Conservation (phyloP, 2,888 invertebrate genomes). For the Ethmia dodecea region DNA sequence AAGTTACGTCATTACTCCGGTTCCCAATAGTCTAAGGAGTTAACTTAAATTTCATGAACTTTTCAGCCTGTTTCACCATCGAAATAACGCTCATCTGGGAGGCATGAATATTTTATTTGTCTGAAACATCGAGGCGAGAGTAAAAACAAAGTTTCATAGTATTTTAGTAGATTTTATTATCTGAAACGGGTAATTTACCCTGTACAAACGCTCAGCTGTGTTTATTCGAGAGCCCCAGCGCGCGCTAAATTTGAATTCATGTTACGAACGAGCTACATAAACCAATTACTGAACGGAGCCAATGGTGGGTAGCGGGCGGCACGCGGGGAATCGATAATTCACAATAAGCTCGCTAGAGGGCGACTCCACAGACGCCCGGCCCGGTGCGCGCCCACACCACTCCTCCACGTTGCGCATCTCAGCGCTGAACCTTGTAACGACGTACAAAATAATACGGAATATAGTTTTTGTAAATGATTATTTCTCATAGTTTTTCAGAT, state of each 20-base stretch:
- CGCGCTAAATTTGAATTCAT: slow-evolving; percentile 76
- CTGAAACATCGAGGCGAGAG: slow-evolving; percentile 25
- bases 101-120: slow-evolving; percentile 21
- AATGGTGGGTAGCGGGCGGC: slow-evolving; percentile 57
- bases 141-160: slow-evolving; percentile 49
- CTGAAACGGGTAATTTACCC: slow-evolving; percentile 56
- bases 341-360: slow-evolving; percentile 74
- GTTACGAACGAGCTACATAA: slow-evolving; percentile 70
- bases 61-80: no score
- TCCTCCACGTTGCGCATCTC: slow-evolving; percentile 71
- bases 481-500: no score
- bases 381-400: slow-evolving; percentile 70
- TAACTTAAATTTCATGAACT: no score
- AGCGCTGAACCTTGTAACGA: slow-evolving; percentile 47
- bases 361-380: slow-evolving; percentile 43
- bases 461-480: no score
- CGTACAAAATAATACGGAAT: no score
- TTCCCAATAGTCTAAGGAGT: no score
- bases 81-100: neutral
- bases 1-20: no score
- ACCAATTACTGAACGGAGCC: slow-evolving; percentile 69
- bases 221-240: slow-evolving; percentile 51
- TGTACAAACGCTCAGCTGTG: slow-evolving; percentile 51
- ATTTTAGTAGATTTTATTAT: slow-evolving; percentile 59
- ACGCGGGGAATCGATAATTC: slow-evolving; percentile 73